Evolutionary conservation across 2,797 vertebrate species (phyloP), one percentile per base, ranked within the genome.

Genomic region (Semotilus atromaculatus): DNA sequence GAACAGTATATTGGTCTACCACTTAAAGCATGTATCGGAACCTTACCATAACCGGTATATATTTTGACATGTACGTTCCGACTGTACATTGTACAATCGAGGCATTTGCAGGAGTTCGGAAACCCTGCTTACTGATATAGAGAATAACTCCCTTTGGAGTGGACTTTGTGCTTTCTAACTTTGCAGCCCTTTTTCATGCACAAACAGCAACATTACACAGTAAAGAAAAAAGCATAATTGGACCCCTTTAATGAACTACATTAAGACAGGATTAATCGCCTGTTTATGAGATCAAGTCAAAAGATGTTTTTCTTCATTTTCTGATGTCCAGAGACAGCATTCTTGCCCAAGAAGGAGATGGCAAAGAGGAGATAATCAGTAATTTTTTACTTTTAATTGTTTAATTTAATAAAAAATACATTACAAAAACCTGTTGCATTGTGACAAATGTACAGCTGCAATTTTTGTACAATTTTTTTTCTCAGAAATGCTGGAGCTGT

Each of bases 351-450:
- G 97, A 98, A 89, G 95, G 91, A 85, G 93, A 94, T 87, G 92
- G 90, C 91, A 99, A 96, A 95, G 97, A 98, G 88, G 96, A 97
- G 87, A 95, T 97, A 85, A 94, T 97, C 91, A 96, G 98, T 99
- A 95, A 96, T 96, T 93, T 23, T 26, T 60, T 60, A 3, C 38
- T 45, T 36, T 38, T 11, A 34, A 48, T 48, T 18, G 14, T 48
- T 48, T 18, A 18, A n/a, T 62, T 55, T 26, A 4, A 26, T 75
- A 66, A 29, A 6, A 4, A 11, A 31, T 51, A 31, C 16, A 48
- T 38, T 74, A 1, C 26, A 16, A 60, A 80, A 19, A 64, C 19
- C 51, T 86, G 21, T 53, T 23, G 2, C 58, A 62, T 74, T 82
- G 7, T 40, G 18, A 34, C 29, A 26, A 4, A 55, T 43, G 36